phyloP scores from a whole-genome alignment of 2,888 invertebrate genomes.

The Tridacna crocea region DNA sequence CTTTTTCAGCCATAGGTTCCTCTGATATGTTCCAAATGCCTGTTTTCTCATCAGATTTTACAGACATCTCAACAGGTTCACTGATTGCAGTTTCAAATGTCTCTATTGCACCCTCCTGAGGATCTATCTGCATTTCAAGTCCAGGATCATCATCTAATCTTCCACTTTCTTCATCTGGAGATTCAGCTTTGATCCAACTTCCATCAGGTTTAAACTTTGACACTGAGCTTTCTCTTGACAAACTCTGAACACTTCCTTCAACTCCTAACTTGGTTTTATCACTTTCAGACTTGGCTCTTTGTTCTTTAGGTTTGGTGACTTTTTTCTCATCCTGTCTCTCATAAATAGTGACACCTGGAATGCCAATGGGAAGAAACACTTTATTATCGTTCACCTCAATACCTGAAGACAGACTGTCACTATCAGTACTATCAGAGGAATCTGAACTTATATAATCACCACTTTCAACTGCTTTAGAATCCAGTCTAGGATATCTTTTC shows the following conservation, averaged over 20 bases:
- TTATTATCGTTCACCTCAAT: slow-evolving; percentile 14
- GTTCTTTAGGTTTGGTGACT: slow-evolving; percentile 31
- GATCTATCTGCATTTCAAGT: slow-evolving; percentile 5
- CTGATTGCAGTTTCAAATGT: slow-evolving; percentile 3
- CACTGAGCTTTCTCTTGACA: slow-evolving; percentile 49
- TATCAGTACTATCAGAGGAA: slow-evolving; percentile 33
- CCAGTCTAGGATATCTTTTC: slow-evolving; percentile 9
- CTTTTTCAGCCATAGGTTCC: slow-evolving; percentile 10
- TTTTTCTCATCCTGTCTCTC: slow-evolving; percentile 18
- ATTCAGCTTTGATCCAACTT: slow-evolving; percentile 68
- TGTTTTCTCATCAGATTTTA: not conserved
- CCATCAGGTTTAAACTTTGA: slow-evolving; percentile 62
- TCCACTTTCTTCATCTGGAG: slow-evolving; percentile 32
- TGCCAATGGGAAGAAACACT: slow-evolving; percentile 51
- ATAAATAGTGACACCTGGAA: slow-evolving; percentile 34
- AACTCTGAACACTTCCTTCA: slow-evolving; percentile 19
- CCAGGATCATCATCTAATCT: slow-evolving; percentile 16
- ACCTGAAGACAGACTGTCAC: slow-evolving; percentile 24
- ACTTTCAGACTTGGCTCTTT: slow-evolving; percentile 54
- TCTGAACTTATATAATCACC: slow-evolving; percentile 34
- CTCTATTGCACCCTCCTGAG: slow-evolving; percentile 22
- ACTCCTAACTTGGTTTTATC: slow-evolving; percentile 41
- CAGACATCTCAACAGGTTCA: not conserved
- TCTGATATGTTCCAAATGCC: not conserved
- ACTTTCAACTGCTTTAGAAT: slow-evolving; percentile 33